phyloP scores from a whole-genome alignment of 1,140 invertebrate species.

The Venustaconcha ellipsiformis region DNA sequence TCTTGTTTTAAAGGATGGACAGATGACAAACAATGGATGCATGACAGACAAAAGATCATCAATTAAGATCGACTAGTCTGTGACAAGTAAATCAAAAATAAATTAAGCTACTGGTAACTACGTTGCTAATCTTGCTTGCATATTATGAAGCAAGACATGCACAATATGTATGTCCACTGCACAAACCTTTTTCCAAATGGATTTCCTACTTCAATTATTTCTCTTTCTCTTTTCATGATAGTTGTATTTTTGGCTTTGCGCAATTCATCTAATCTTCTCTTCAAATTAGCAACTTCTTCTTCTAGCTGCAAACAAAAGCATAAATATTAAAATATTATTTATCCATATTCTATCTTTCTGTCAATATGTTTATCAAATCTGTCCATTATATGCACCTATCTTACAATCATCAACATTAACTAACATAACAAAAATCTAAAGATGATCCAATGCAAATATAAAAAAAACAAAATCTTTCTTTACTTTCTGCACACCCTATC shows the following conservation, averaged over 20 bases:
- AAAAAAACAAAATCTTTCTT: conserved; percentile 1
- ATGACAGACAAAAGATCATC: too few relatives aligned
- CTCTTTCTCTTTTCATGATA: conserved; percentile 60
- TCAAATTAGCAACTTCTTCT: conserved; percentile 55
- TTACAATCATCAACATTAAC: neutral
- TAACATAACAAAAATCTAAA: neutral
- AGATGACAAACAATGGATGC: too few relatives aligned
- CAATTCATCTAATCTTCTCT: conserved; percentile 61
- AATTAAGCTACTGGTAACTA: too few relatives aligned
- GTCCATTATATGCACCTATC: neutral
- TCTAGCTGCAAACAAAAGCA: conserved; percentile 48
- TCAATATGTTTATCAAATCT: neutral
- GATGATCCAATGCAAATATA: neutral
- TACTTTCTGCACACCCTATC: neutral
- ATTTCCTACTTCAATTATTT: conserved; percentile 60
- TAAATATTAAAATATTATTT: neutral
- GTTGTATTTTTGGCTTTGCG: conserved; percentile 67
- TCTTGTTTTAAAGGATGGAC: too few relatives aligned
- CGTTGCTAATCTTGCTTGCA: neutral
- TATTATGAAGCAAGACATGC: neutral
- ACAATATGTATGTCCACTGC: conserved; percentile 19
- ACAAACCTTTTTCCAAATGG: neutral
- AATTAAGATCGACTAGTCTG: too few relatives aligned
- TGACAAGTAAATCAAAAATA: too few relatives aligned
- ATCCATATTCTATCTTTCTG: neutral